Percentiles rank a stretch among this genome's conserved stretches.
Conservation (phyloP, 2,113 vertebrate genomes). For the Ailurus styani region DNA sequence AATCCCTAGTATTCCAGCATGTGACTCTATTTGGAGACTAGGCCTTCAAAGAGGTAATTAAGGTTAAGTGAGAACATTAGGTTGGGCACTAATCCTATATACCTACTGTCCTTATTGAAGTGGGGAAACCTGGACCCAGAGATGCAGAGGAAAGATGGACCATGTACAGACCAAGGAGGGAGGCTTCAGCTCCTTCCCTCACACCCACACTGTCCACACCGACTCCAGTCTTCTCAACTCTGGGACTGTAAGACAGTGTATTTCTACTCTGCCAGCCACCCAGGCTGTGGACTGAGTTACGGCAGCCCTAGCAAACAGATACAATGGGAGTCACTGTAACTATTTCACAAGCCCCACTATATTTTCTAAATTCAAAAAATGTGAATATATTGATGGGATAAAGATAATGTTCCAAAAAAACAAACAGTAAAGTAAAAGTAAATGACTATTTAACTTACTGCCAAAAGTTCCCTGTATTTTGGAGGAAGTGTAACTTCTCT, state of each 20-base stretch:
- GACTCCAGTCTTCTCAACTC: background rate
- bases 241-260: background rate
- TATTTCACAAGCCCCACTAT: background rate
- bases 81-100: background rate
- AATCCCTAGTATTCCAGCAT: background rate
- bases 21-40: background rate
- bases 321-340: background rate
- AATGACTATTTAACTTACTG: slow-evolving; percentile 75
- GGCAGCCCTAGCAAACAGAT: background rate
- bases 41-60: background rate
- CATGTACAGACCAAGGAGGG: background rate
- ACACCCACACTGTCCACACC: background rate
- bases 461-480: slow-evolving; percentile 80
- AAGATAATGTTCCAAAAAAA: background rate
- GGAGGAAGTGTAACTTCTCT: slow-evolving; percentile 82
- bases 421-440: background rate
- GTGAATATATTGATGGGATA: background rate
- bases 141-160: background rate
- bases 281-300: background rate
- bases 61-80: background rate
- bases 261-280: background rate
- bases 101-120: background rate
- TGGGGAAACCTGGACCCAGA: background rate
- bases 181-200: background rate
- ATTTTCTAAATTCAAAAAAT: background rate